Evolutionary conservation across 2,797 vertebrate genomes (phyloP).

Genomic region (Sebastolobus altivelis): DNA sequence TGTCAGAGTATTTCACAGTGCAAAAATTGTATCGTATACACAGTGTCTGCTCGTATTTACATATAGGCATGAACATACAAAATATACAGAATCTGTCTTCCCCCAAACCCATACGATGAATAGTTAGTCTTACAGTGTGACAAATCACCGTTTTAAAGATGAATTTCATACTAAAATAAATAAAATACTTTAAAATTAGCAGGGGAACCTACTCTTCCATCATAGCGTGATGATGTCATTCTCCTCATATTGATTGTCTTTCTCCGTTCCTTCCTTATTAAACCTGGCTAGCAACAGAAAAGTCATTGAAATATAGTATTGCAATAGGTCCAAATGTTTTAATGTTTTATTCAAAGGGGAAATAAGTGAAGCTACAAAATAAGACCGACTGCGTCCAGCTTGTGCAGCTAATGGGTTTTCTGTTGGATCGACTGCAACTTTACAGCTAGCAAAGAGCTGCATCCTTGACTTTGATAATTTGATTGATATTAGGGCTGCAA

Average conservation of each 20-base stretch:
- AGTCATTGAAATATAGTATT: neutral
- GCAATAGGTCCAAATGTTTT: constrained; percentile 11
- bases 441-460: neutral
- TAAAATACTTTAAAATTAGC: constrained; percentile 24
- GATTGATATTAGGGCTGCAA: neutral
- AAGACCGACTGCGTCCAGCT: neutral
- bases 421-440: neutral
- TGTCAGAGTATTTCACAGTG: constrained; percentile 73
- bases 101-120: constrained; percentile 29
- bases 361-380: neutral
- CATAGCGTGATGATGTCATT: constrained; percentile 1
- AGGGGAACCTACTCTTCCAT: constrained; percentile 32
- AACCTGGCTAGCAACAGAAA: neutral
- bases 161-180: constrained; percentile 56
- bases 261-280: neutral
- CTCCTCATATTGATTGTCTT: constrained; percentile 54
- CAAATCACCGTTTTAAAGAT: constrained; percentile 31
- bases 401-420: neutral
- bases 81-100: constrained; percentile 62
- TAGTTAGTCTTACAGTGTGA: constrained; percentile 42
- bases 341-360: neutral
- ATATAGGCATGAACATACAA: constrained; percentile 56
- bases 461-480: neutral
- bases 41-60: constrained; percentile 64
- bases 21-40: constrained; percentile 65